Percentiles rank a stretch among this genome's conserved stretches.
phyloP scores from a whole-genome alignment of 1,140 invertebrate genomes.

The Cyrtorhinus lividipennis region DNA sequence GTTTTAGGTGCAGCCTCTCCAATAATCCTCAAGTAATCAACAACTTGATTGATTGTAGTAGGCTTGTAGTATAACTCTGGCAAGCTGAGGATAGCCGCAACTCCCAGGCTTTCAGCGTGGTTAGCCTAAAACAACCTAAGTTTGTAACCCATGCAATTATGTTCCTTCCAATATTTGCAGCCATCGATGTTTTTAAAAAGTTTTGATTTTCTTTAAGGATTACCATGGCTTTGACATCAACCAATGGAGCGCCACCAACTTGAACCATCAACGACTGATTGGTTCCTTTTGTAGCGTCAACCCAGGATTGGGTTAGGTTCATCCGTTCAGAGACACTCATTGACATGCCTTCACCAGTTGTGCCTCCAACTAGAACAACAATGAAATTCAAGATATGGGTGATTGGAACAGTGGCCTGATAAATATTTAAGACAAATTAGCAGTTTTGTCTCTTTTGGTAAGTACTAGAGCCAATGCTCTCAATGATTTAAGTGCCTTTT shows the following conservation, averaged over 20 bases:
- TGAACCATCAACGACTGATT: constrained; percentile 58
- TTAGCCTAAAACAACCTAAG: constrained; percentile 52
- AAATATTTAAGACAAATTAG: too few species aligned
- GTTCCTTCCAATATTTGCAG: too few species aligned
- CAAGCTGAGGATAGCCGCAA: constrained; percentile 55
- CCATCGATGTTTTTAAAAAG: too few species aligned
- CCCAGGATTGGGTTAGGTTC: constrained; percentile 49
- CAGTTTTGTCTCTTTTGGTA: too few species aligned
- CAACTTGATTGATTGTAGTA: constrained; percentile 41
- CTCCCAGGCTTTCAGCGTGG: constrained; percentile 52
- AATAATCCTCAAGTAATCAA: constrained; percentile 51
- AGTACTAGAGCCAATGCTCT: too few species aligned
- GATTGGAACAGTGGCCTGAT: too few species aligned
- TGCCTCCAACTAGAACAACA: constrained; percentile 59
- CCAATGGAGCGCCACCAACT: constrained; percentile 54
- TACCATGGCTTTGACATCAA: constrained; percentile 57
- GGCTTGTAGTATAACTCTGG: constrained; percentile 68
- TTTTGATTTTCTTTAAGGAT: too few species aligned
- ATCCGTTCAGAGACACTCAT: constrained; percentile 55
- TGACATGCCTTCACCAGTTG: constrained; percentile 59
- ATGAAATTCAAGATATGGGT: too few species aligned
- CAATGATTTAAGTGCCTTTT: too few species aligned
- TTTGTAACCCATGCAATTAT: too few species aligned
- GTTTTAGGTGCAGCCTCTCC: constrained; percentile 52
- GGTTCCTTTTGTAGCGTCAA: constrained; percentile 36